Percentiles rank a stretch among this genome's conserved stretches.
phyloP scores from a whole-genome alignment of 2,888 invertebrate genomes.

The Cephus pulcher region DNA sequence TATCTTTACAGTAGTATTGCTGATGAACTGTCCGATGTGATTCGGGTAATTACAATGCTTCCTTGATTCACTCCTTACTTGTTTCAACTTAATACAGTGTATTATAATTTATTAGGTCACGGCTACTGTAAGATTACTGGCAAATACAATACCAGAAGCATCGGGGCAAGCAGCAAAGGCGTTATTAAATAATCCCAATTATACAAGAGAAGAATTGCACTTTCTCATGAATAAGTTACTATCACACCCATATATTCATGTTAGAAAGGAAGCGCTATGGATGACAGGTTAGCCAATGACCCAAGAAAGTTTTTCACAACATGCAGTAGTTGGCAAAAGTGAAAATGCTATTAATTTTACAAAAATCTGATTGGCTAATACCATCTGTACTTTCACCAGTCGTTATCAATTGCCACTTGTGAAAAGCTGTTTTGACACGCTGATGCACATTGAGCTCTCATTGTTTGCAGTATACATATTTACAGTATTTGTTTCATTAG shows the following conservation, averaged over 20 bases:
- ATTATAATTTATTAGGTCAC: slow-evolving; percentile 40
- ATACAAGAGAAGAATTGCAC: slow-evolving; percentile 27
- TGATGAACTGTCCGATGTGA: slow-evolving; percentile 27
- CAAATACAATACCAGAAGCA: slow-evolving; percentile 48
- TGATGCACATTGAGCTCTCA: neutral
- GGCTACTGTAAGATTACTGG: slow-evolving; percentile 53
- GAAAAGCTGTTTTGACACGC: neutral
- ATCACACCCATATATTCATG: slow-evolving; percentile 42
- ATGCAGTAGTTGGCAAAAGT: neutral
- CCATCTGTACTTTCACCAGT: neutral
- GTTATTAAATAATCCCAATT: slow-evolving; percentile 43
- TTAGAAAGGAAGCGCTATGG: slow-evolving; percentile 60
- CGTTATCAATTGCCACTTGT: slow-evolving; percentile 1
- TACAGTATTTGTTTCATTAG: slow-evolving; percentile 33
- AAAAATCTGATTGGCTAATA: neutral
- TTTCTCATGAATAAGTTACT: slow-evolving; percentile 45
- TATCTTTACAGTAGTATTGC: slow-evolving; percentile 30
- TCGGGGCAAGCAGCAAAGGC: slow-evolving; percentile 41
- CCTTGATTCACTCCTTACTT: neutral
- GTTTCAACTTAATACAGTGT: slow-evolving; percentile 2
- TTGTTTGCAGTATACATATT: slow-evolving; percentile 3
- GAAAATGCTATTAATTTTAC: slow-evolving; percentile 10
- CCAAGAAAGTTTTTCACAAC: neutral
- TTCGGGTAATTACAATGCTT: slow-evolving; percentile 33
- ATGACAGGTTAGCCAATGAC: slow-evolving; percentile 50